A percentile compares a stretch with the other conserved stretches of the same genome.
Evolutionary conservation across 2,113 vertebrate genomes (phyloP).

Genomic region (Esox niger): DNA sequence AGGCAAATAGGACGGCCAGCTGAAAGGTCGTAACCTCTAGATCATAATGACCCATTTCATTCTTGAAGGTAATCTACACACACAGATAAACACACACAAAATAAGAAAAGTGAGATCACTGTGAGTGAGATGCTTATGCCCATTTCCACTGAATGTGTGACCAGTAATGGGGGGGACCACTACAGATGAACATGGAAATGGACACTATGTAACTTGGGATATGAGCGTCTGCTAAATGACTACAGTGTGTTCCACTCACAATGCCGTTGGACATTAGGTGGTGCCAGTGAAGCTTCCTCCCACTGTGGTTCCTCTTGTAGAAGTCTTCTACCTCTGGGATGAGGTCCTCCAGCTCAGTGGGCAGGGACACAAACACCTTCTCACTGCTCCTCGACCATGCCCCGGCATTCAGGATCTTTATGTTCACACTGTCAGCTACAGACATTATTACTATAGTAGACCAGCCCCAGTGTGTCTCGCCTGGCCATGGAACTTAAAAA

Average conservation of each 20-base stretch:
- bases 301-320: constrained; percentile 99
- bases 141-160: neutral
- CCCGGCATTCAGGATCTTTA: constrained; percentile 98
- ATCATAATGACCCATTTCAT: constrained; percentile 97
- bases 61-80: constrained; percentile 95
- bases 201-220: neutral
- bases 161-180: no score
- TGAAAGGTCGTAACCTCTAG: constrained; percentile 99
- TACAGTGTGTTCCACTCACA: constrained; percentile 73
- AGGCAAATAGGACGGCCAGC: constrained; percentile 94
- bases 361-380: constrained; percentile 96
- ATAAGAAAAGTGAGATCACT: neutral
- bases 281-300: constrained; percentile 98
- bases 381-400: constrained; percentile 98
- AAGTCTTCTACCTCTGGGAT: constrained; percentile 99
- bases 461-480: no score
- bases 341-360: constrained; percentile 95
- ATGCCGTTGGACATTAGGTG: constrained; percentile 99
- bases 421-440: constrained; percentile 96
- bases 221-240: neutral
- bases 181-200: neutral
- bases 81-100: no score
- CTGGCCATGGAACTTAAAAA: no score
- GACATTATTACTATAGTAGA: neutral
- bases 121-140: neutral